phyloP scores from a whole-genome alignment of 2,888 invertebrate genomes.

The Ditula angustiorana region DNA sequence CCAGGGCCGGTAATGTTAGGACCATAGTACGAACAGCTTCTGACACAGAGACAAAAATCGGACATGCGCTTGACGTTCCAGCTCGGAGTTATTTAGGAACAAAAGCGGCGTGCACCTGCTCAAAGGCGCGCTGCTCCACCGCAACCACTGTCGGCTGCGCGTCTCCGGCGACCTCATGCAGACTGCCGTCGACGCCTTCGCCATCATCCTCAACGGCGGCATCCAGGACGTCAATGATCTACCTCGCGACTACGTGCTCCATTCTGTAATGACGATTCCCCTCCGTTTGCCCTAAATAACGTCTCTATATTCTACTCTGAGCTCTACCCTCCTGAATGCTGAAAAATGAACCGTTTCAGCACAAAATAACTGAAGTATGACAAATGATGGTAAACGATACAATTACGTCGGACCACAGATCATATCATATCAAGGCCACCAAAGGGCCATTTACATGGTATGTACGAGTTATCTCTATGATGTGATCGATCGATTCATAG shows the following conservation, averaged over 20 bases:
- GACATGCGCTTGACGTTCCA: neutral
- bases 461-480: too few relatives aligned
- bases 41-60: neutral
- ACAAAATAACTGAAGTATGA: too few relatives aligned
- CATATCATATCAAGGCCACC: too few relatives aligned
- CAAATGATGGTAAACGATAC: too few relatives aligned
- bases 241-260: conserved; percentile 64
- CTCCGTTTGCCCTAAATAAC: too few relatives aligned
- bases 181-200: conserved; percentile 75
- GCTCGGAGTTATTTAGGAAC: conserved; percentile 64
- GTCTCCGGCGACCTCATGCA: conserved; percentile 72
- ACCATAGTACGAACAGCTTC: neutral
- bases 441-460: too few relatives aligned
- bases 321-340: too few relatives aligned
- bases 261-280: conserved; percentile 61
- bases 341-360: too few relatives aligned
- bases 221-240: conserved; percentile 61
- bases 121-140: conserved; percentile 56
- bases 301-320: too few relatives aligned
- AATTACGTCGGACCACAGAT: too few relatives aligned
- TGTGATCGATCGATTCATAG: too few relatives aligned
- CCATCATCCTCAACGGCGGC: conserved; percentile 65
- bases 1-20: too few relatives aligned
- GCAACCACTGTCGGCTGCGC: conserved; percentile 59
- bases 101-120: conserved; percentile 66